A percentile compares a stretch with the other conserved stretches of the same genome.
Conservation (phyloP, 2,888 invertebrate species). For the Leucophenga maculata region DNA sequence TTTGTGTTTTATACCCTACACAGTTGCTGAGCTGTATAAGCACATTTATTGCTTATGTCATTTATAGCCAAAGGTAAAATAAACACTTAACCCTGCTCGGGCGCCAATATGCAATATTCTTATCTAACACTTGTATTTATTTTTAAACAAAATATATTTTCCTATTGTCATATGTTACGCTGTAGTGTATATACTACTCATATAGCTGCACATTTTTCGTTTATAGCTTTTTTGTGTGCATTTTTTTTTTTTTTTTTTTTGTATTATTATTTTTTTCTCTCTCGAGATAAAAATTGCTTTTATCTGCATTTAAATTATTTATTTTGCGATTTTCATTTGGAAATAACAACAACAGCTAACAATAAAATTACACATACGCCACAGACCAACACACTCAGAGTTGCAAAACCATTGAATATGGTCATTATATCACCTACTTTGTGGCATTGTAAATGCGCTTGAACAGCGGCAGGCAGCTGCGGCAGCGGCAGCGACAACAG, state of each 20-base stretch:
- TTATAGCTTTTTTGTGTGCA: not conserved
- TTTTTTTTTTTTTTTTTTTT: not conserved
- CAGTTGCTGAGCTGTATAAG: too few relatives aligned
- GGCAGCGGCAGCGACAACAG: not conserved
- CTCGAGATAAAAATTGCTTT: not conserved
- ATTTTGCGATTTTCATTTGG: not conserved
- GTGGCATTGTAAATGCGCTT: slow-evolving; percentile 35
- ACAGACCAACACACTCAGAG: slow-evolving; percentile 16
- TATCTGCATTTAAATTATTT: slow-evolving; percentile 12
- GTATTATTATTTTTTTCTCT: not conserved
- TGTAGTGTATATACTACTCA: not conserved
- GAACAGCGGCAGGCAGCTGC: too few relatives aligned
- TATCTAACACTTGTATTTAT: too few relatives aligned
- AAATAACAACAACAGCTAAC: too few relatives aligned
- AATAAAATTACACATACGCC: slow-evolving; percentile 32
- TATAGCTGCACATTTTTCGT: not conserved
- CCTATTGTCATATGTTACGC: too few relatives aligned
- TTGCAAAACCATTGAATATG: slow-evolving; percentile 49
- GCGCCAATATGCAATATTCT: too few relatives aligned
- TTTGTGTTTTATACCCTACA: too few relatives aligned
- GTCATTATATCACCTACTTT: slow-evolving; percentile 53
- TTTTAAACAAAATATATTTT: too few relatives aligned
- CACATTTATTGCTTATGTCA: too few relatives aligned
- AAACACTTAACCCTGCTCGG: too few relatives aligned
- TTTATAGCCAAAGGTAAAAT: too few relatives aligned